Evolutionary conservation across 2,113 vertebrate species (phyloP), one percentile per base, ranked within the genome.

Genomic region (Baryphthengus martii): DNA sequence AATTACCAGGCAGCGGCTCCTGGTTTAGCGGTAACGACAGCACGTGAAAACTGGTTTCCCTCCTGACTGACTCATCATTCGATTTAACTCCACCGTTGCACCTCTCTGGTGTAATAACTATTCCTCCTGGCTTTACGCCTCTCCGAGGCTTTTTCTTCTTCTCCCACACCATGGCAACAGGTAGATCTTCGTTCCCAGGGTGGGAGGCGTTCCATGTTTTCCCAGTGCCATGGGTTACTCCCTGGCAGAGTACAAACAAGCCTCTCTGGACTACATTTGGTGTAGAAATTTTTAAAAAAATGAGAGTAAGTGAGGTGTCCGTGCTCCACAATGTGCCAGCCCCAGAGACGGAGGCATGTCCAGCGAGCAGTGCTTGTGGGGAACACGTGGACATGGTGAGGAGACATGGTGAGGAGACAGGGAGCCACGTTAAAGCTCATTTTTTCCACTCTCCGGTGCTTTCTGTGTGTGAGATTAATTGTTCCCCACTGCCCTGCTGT

Each of bases 31-130:
- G 89, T 96, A 96, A 95, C 94, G 96, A 96, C 96, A 93, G 87
- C 93, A 93, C 89, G n/a, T n/a, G n/a, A 95, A 92, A 96, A 88
- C 95, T 93, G 95, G 81, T 96, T 96, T 96, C 95, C 96, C 95
- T 97, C 96, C 95, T 45, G 61, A 66, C 82, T 71, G 81, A 94
- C 68, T 94, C 29, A 31, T 93, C 88, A 93, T 68, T 94, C 95
- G 44, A n/a, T 89, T 68, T 77, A 71, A 92, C 94, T 72, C 79
- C 82, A 89, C 95, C 73, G 55, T 84, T 87, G 92, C 1, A 49
- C 62, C 74, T 82, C 89, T 89, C 61, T 49, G 59, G 24, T 81
- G 81, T 63, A 72, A 44, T 24, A 44, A 42, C 62, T 6, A 26
- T 50, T 87, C 71, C 89, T 61, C 49, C 74, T 26, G 93, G 39